These are phyloP conservation scores for Valencia hispanica DNA, from an alignment of 2,797 vertebrate species.

Conservation along the genomic window DNA sequence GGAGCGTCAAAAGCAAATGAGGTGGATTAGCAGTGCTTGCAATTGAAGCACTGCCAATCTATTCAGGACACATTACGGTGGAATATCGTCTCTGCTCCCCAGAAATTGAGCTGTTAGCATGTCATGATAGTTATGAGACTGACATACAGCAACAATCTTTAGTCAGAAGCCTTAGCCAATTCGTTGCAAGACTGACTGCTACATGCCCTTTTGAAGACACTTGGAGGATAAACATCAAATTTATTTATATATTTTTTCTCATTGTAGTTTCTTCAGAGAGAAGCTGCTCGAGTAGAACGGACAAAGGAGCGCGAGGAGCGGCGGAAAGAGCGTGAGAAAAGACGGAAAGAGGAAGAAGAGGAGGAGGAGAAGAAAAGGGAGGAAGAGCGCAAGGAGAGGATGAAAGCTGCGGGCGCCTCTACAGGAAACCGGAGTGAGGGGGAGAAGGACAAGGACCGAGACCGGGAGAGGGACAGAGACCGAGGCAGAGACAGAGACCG, in stretches of 20 bases:
- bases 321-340: constrained; percentile 21
- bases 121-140: too few species aligned
- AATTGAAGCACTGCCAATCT: too few species aligned
- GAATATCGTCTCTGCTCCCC: too few species aligned
- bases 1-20: too few species aligned
- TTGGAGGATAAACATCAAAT: neutral
- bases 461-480: constrained; percentile 78
- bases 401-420: constrained; percentile 59
- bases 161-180: neutral
- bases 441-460: constrained; percentile 61
- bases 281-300: constrained; percentile 84
- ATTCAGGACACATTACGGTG: too few species aligned
- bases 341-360: constrained; percentile 52
- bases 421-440: constrained; percentile 69
- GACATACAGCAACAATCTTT: too few species aligned
- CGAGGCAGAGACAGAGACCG: constrained; percentile 79
- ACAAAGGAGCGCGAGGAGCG: constrained; percentile 79
- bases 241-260: neutral
- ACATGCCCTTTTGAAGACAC: neutral
- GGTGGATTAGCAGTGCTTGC: too few species aligned
- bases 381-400: constrained; percentile 81
- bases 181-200: neutral
- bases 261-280: constrained; percentile 82
- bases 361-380: constrained; percentile 86
- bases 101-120: too few species aligned